Conservation (phyloP, 92 coral and sea anemone genomes). For the Galaxea fascicularis region DNA sequence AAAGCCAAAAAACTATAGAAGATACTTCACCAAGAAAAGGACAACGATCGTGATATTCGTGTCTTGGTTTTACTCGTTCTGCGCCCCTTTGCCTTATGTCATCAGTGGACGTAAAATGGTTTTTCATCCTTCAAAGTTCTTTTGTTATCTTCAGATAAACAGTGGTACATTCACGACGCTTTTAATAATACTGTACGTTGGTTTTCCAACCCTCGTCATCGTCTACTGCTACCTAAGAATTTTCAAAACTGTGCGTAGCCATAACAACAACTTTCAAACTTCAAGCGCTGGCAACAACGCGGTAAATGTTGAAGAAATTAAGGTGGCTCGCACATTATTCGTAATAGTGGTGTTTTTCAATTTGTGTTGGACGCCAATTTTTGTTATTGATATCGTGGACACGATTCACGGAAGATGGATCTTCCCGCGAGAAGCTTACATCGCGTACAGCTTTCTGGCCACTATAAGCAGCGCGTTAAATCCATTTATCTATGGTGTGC, state of each 20-base stretch:
- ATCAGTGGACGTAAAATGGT: conserved; percentile 63
- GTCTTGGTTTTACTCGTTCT: conserved; percentile 57
- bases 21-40: conserved; percentile 37
- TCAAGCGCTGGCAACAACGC: conserved; percentile 20
- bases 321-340: conserved; percentile 55
- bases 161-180: conserved; percentile 44
- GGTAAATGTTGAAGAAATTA: conserved; percentile 63
- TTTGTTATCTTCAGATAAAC: conserved; percentile 56
- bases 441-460: conserved; percentile 57
- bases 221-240: conserved; percentile 60
- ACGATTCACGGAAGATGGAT: conserved; percentile 51
- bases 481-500: conserved; percentile 64
- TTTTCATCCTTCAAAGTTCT: conserved; percentile 72
- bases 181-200: conserved; percentile 33
- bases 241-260: conserved; percentile 61
- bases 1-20: conserved; percentile 44
- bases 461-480: conserved; percentile 62
- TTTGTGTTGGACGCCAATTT: conserved; percentile 63
- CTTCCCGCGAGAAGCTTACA: conserved; percentile 35
- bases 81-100: conserved; percentile 62
- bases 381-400: conserved; percentile 62
- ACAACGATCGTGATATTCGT: not conserved
- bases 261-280: conserved; percentile 45
- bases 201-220: conserved; percentile 46
- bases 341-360: conserved; percentile 68